Evolutionary conservation across 2,888 invertebrate genomes (phyloP).

Genomic region (Agonopterix alstromeriana): DNA sequence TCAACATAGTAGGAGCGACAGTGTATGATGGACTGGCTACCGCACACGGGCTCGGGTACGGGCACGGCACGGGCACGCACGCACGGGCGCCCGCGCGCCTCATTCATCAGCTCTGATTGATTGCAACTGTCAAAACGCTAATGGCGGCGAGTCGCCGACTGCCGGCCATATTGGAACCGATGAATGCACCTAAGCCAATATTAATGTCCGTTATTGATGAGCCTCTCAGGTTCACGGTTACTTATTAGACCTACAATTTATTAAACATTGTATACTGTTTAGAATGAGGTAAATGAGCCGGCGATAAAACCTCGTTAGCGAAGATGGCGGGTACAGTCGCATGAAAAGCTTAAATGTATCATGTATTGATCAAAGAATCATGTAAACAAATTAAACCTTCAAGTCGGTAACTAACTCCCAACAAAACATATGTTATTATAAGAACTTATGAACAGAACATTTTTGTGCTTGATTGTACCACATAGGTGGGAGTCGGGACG

Average conservation of each 20-base stretch:
- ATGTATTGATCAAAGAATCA: too few relatives aligned
- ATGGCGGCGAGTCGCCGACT: constrained; percentile 70
- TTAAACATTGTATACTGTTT: constrained; percentile 47
- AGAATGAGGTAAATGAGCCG: constrained; percentile 40
- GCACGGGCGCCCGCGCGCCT: constrained; percentile 41
- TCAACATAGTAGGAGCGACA: background rate
- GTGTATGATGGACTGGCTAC: constrained; percentile 28
- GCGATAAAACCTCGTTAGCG: constrained; percentile 35
- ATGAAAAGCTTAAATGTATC: too few relatives aligned
- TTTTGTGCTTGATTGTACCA: constrained; percentile 21
- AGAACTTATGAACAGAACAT: background rate
- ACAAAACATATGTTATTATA: too few relatives aligned
- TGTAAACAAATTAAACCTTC: too few relatives aligned
- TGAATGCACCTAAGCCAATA: constrained; percentile 65
- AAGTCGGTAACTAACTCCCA: too few relatives aligned
- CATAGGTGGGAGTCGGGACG: constrained; percentile 15
- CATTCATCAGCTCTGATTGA: constrained; percentile 73
- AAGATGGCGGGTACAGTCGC: background rate
- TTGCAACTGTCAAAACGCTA: constrained; percentile 72
- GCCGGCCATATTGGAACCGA: constrained; percentile 55
- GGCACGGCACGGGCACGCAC: constrained; percentile 7
- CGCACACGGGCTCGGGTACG: constrained; percentile 31
- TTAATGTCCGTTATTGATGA: constrained; percentile 68
- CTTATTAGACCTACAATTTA: constrained; percentile 60
- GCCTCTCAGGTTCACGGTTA: constrained; percentile 61